Conservation (phyloP, 2,113 vertebrate genomes). For the Tapirus terrestris region DNA sequence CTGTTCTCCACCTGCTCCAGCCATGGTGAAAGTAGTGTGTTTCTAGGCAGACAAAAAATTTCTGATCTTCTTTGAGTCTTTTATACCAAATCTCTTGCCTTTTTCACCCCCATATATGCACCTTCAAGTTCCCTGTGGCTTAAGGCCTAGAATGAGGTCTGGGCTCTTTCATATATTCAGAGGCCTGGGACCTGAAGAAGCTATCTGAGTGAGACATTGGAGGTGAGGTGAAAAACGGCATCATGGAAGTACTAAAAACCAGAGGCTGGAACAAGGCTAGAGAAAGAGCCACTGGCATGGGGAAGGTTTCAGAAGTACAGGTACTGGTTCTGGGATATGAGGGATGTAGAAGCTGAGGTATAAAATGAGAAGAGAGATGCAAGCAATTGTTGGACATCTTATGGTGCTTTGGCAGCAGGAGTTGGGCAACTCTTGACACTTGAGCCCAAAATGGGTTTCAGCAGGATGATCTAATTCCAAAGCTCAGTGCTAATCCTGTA, state of each 20-base stretch:
- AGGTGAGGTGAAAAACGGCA: not conserved
- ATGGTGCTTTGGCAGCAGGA: not conserved
- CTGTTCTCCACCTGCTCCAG: not conserved
- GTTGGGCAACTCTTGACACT: not conserved
- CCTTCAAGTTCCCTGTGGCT: not conserved
- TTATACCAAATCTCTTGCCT: not conserved
- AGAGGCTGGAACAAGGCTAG: not conserved
- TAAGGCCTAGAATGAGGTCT: not conserved
- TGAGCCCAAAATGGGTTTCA: not conserved
- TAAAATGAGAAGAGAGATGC: not conserved
- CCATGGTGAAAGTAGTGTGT: not conserved
- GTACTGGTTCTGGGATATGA: not conserved
- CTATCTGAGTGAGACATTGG: not conserved
- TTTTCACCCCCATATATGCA: not conserved
- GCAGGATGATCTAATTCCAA: conserved; percentile 34
- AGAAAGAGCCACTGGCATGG: not conserved
- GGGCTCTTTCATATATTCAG: not conserved
- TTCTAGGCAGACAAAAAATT: not conserved
- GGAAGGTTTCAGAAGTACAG: not conserved
- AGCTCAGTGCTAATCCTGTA: conserved; percentile 37
- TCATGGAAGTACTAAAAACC: not conserved
- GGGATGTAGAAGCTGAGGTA: not conserved
- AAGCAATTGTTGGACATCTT: not conserved
- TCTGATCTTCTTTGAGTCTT: not conserved
- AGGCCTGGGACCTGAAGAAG: not conserved